Base-by-base conservation (phyloP, 2,888 invertebrate species). In the Teleiodes luculella region DNA sequence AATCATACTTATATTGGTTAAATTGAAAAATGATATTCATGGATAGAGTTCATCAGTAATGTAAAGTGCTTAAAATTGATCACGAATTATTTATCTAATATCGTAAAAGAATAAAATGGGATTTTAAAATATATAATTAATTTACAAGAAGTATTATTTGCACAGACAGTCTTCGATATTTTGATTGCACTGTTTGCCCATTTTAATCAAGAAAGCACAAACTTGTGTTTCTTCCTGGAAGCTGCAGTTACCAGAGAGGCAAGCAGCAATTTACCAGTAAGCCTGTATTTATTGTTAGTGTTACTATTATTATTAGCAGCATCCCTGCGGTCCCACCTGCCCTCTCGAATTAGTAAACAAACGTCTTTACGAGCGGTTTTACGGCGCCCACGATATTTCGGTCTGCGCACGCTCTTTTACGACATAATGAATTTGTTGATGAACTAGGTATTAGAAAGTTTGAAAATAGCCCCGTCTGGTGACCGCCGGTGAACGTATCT, bases 351-450 rank as follows among this genome's bases (percentile, higher is more conserved):
- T 88, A 87, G 89, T 89, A 89, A 89, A 88, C 89, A 89, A 87
- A 88, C 87, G 87, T 79, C 85, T 89, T 89, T 89, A 89, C 87
- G 89, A 87, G 79, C 84, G 79, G 78, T 80, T 89, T 89, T 89
- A 88, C 85, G 88, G 86, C 72, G 59, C 85, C 85, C 83, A 81
- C 86, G 88, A 87, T 89, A 88, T 89, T 89, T 89, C 81, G 86
- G 89, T 86, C 86, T 83, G 86, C 81, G 78, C 81, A 78, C 80
- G 83, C 74, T 78, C 76, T 78, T 88, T 89, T 88, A 89, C 88
- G 89, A 89, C 87, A 87, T 88, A 89, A 88, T 89, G 87, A 89
- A 89, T 89, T 87, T 84, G 87, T 88, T 89, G 87, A 89, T 89
- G 88, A 86, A 88, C 88, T 87, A 82, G 80, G 84, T 79, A 85